phyloP scores from a whole-genome alignment of 2,888 invertebrate species.

The Hemistola chrysoprasaria region DNA sequence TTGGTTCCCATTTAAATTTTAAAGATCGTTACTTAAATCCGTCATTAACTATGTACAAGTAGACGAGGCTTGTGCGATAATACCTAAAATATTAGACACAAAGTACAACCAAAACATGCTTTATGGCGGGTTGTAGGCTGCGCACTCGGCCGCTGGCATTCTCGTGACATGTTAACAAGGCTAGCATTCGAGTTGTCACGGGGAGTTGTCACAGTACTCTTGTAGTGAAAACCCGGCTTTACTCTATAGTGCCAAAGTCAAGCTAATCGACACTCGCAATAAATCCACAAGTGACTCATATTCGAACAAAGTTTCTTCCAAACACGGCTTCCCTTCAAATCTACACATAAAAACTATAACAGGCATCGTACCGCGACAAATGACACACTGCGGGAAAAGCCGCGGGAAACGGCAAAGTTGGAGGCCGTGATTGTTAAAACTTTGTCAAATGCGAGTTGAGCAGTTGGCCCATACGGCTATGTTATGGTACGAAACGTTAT shows the following conservation, averaged over 20 bases:
- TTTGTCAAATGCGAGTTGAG: slow-evolving; percentile 40
- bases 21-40: no score
- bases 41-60: no score
- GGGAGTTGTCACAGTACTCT: neutral
- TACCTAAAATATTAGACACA: no score
- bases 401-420: slow-evolving; percentile 50
- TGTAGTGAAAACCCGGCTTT: no score
- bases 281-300: slow-evolving; percentile 11
- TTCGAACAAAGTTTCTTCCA: slow-evolving; percentile 17
- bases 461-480: slow-evolving; percentile 24
- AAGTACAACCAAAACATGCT: no score
- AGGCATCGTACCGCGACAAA: slow-evolving; percentile 46
- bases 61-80: no score
- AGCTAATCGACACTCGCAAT: neutral
- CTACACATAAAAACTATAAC: slow-evolving; percentile 26
- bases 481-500: slow-evolving; percentile 21
- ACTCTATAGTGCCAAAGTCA: no score
- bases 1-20: no score
- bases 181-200: no score
- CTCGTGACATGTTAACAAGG: no score
- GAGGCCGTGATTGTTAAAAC: slow-evolving; percentile 57
- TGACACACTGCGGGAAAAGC: slow-evolving; percentile 46
- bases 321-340: slow-evolving; percentile 21
- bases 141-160: no score
- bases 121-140: no score